Conservation (phyloP, 2,797 vertebrate genomes). For the Melanotaenia trifasciata region DNA sequence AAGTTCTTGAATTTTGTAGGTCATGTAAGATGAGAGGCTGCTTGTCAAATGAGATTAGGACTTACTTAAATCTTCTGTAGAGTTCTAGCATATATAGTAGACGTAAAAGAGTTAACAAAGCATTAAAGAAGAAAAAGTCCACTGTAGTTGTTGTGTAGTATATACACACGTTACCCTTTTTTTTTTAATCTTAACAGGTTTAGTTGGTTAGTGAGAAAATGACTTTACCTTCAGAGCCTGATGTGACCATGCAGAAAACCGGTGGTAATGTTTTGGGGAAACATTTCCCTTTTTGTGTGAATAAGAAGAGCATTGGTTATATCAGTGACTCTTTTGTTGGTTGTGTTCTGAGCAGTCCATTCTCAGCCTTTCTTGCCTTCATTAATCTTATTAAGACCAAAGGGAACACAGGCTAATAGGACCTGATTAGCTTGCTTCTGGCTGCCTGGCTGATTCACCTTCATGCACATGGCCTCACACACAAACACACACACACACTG, state of each 20-base stretch:
- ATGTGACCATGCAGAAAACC: not conserved
- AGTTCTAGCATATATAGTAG: not conserved
- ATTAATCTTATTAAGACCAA: conserved; percentile 77
- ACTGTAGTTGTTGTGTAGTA: too few relatives aligned
- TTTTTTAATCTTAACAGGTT: not conserved
- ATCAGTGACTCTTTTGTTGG: conserved; percentile 30
- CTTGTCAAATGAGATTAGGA: not conserved
- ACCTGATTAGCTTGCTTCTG: conserved; percentile 74
- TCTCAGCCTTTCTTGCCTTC: conserved; percentile 55
- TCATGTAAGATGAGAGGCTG: not conserved
- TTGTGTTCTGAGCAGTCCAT: conserved; percentile 48
- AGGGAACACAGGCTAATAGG: conserved; percentile 70
- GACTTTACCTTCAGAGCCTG: not conserved
- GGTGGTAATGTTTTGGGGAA: not conserved
- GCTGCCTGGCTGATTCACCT: conserved; percentile 50
- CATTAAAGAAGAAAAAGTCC: too few relatives aligned
- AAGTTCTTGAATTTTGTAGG: not conserved
- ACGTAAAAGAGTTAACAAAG: not conserved
- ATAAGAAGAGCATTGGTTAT: not conserved
- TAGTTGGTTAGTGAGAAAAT: not conserved
- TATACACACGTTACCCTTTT: too few relatives aligned
- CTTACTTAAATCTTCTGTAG: not conserved
- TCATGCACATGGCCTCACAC: conserved; percentile 19
- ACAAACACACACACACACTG: conserved; percentile 17
- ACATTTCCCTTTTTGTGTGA: not conserved